These are phyloP conservation scores for Apostichopus parvimensis DNA, from an alignment of 35 echinoderm and acorn worm species.

Conservation along the genomic window DNA sequence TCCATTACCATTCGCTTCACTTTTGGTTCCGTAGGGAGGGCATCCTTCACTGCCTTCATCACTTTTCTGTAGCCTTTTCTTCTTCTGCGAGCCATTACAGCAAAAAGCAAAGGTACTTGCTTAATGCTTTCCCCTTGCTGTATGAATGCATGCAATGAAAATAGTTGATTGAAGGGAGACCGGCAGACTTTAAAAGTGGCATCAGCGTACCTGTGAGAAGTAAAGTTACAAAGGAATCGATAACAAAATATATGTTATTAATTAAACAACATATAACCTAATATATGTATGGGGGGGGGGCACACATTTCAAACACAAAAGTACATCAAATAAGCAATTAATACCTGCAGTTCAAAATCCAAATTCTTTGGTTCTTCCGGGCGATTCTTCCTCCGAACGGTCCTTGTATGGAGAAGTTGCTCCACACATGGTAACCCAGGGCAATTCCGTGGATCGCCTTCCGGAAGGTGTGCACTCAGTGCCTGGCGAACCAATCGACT, in stretches of 20 bases:
- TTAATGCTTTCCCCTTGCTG: not conserved
- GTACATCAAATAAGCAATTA: too few species aligned
- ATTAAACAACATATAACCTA: not conserved
- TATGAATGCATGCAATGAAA: conserved; percentile 49
- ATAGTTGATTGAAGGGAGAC: conserved; percentile 42
- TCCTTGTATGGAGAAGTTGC: too few species aligned
- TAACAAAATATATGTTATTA: not conserved
- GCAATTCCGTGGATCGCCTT: conserved; percentile 23
- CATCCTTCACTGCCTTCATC: not conserved
- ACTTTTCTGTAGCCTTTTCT: conserved; percentile 54
- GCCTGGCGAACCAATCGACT: not conserved
- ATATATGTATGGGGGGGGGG: too few species aligned
- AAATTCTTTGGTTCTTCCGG: too few species aligned
- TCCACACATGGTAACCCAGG: not conserved
- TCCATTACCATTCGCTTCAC: not conserved
- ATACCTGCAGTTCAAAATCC: too few species aligned
- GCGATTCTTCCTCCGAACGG: too few species aligned
- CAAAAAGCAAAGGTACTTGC: not conserved
- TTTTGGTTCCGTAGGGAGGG: not conserved
- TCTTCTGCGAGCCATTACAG: conserved; percentile 37
- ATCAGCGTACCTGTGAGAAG: conserved; percentile 47
- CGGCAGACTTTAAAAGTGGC: conserved; percentile 48
- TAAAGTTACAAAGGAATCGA: too few species aligned
- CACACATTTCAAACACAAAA: too few species aligned
- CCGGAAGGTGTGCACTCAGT: not conserved